These are phyloP conservation scores for Lordiphosa clarofinis DNA, from an alignment of 1,140 invertebrate genomes.

Conservation along the genomic window DNA sequence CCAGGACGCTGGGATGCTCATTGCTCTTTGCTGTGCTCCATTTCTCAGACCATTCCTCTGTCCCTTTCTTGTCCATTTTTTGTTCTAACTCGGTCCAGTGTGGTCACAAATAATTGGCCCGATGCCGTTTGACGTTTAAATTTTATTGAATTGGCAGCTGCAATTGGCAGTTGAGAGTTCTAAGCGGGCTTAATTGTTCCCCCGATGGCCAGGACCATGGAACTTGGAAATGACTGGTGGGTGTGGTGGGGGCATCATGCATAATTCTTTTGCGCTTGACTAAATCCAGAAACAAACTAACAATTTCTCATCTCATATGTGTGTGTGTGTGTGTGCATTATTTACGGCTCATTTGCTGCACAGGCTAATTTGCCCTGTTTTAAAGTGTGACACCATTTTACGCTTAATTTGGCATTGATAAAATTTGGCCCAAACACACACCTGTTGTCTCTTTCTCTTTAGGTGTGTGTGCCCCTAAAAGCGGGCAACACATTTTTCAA, in stretches of 20 bases:
- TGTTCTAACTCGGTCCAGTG: slow-evolving; percentile 36
- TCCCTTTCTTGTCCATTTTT: not conserved
- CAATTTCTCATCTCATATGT: slow-evolving; percentile 28
- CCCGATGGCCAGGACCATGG: slow-evolving; percentile 17
- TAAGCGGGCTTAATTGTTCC: slow-evolving; percentile 37
- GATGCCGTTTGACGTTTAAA: slow-evolving; percentile 67
- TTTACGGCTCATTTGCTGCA: slow-evolving; percentile 61
- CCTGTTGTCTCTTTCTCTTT: slow-evolving; percentile 28
- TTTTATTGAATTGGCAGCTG: slow-evolving; percentile 70
- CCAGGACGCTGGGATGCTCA: slow-evolving; percentile 18
- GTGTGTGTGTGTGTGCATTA: slow-evolving; percentile 35
- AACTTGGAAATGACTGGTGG: slow-evolving; percentile 9
- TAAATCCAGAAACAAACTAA: slow-evolving; percentile 17
- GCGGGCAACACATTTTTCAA: slow-evolving; percentile 45
- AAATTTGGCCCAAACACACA: slow-evolving; percentile 38
- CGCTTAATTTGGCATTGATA: slow-evolving; percentile 70
- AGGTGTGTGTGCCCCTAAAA: slow-evolving; percentile 32
- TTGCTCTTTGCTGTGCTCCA: slow-evolving; percentile 28
- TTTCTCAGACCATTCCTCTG: slow-evolving; percentile 8
- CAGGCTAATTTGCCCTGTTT: slow-evolving; percentile 48
- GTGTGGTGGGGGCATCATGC: too few species aligned
- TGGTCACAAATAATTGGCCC: slow-evolving; percentile 71
- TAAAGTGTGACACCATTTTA: slow-evolving; percentile 67
- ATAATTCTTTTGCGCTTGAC: slow-evolving; percentile 57
- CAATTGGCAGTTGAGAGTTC: slow-evolving; percentile 62